A percentile compares a stretch with the other conserved stretches of the same genome.
These are phyloP conservation scores for Psammodynastes pulverulentus DNA, from an alignment of 2,113 vertebrate species.

Conservation along the genomic window DNA sequence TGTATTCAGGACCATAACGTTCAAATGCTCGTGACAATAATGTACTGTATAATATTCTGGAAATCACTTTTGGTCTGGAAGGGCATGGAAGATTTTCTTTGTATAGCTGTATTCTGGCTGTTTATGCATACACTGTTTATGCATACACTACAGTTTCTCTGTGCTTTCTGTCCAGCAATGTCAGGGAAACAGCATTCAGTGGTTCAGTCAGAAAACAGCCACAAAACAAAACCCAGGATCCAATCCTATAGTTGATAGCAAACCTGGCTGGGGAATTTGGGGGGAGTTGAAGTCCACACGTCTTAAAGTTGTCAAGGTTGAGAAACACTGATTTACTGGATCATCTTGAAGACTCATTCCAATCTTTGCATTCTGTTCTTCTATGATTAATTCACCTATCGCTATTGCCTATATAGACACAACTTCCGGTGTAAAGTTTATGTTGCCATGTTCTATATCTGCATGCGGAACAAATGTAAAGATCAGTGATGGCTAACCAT, in stretches of 20 bases:
- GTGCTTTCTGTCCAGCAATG: not conserved
- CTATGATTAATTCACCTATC: too few relatives aligned
- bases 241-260: not conserved
- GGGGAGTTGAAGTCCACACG: not conserved
- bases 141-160: not conserved
- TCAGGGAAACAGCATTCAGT: not conserved
- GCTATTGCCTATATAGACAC: too few relatives aligned
- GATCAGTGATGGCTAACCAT: too few relatives aligned
- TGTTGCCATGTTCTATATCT: too few relatives aligned
- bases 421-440: too few relatives aligned
- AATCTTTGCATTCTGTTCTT: too few relatives aligned
- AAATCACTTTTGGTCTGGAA: not conserved
- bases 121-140: not conserved
- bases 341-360: too few relatives aligned
- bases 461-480: too few relatives aligned
- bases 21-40: not conserved
- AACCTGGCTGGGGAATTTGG: not conserved
- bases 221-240: not conserved
- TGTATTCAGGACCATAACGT: not conserved
- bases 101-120: not conserved
- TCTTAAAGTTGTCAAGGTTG: not conserved
- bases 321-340: too few relatives aligned
- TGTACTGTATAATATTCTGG: not conserved
- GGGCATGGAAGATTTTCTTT: not conserved
- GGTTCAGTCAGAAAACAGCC: not conserved